Evolutionary conservation across 2,888 invertebrate genomes (phyloP).

Genomic region (Temnothorax ravouxi): DNA sequence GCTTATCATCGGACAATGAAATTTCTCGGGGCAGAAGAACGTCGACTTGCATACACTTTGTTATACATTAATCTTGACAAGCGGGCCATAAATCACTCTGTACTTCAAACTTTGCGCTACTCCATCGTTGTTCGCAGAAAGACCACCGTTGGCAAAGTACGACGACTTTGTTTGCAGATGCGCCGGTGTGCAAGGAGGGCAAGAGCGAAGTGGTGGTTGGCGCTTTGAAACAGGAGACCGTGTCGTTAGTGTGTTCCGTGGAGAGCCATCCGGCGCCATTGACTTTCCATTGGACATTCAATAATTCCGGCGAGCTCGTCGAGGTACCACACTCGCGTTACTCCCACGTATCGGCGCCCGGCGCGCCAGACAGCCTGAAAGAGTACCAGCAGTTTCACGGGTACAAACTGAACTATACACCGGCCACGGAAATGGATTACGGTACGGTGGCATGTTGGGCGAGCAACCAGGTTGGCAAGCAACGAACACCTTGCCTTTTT

Average conservation of each 20-base stretch:
- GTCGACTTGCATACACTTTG: conserved; percentile 46
- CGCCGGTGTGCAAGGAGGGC: conserved; percentile 87
- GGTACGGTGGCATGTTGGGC: conserved; percentile 96
- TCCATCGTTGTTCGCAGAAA: conserved; percentile 38
- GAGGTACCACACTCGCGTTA: conserved; percentile 90
- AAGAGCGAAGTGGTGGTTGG: conserved; percentile 93
- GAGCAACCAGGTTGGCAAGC: conserved; percentile 93
- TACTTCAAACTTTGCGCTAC: conserved; percentile 47
- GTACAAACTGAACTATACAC: conserved; percentile 94
- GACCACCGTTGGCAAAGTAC: conserved; percentile 33
- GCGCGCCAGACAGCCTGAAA: conserved; percentile 81
- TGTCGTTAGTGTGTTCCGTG: conserved; percentile 94
- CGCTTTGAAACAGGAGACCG: conserved; percentile 95
- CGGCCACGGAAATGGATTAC: conserved; percentile 95
- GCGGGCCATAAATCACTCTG: conserved; percentile 45
- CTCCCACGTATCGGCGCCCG: conserved; percentile 78
- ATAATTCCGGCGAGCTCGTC: conserved; percentile 95
- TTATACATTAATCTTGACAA: conserved; percentile 55
- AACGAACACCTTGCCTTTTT: conserved; percentile 94
- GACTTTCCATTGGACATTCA: conserved; percentile 97
- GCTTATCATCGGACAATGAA: conserved; percentile 56
- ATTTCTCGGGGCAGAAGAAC: conserved; percentile 46
- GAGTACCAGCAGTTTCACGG: conserved; percentile 87
- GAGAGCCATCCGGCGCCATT: conserved; percentile 95
- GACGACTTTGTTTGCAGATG: conserved; percentile 73